Conservation (phyloP, 2,797 vertebrate genomes). For the Phoeniculus purpureus region DNA sequence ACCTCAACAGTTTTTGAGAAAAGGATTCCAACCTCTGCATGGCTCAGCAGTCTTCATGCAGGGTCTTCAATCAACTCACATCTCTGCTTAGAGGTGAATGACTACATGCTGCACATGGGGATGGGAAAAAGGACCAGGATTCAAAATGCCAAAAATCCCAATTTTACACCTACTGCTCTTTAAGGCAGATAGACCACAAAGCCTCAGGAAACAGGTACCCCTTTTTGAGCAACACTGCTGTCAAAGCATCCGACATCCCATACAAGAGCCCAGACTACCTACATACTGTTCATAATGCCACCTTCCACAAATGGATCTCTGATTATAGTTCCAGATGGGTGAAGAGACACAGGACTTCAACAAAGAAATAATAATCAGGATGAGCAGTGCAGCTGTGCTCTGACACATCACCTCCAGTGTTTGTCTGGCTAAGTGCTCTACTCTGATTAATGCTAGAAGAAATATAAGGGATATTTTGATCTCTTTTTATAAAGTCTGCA, state of each 20-base stretch:
- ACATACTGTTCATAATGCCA: neutral
- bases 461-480: neutral
- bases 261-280: neutral
- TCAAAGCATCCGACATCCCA: neutral
- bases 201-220: neutral
- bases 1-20: neutral
- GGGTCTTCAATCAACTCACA: neutral
- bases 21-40: neutral
- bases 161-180: neutral
- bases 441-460: neutral
- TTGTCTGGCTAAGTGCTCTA: conserved; percentile 8
- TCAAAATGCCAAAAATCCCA: neutral
- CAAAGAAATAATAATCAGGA: neutral
- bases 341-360: neutral
- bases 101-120: neutral
- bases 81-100: neutral
- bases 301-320: neutral
- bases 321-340: neutral
- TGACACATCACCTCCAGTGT: neutral
- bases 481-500: neutral
- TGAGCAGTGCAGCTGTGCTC: neutral
- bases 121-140: neutral
- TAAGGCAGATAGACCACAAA: neutral
- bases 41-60: neutral
- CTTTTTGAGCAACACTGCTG: neutral